phyloP scores from a whole-genome alignment of 2,113 vertebrate species.

The Tapirus terrestris region DNA sequence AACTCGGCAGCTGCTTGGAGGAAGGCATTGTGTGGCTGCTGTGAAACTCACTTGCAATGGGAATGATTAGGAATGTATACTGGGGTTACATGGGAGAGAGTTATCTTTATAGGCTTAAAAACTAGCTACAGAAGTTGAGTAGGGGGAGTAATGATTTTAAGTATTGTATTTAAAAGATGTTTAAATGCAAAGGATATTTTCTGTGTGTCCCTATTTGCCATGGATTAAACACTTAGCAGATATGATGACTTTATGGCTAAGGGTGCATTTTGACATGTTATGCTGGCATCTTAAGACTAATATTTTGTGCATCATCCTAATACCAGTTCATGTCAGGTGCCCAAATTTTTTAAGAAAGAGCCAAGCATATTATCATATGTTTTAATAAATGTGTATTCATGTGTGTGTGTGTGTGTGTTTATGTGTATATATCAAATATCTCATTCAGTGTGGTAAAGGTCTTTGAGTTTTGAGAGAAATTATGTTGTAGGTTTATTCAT shows the following conservation, averaged over 20 bases:
- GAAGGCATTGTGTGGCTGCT: neutral
- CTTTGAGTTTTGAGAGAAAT: slow-evolving; percentile 1
- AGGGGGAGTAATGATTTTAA: neutral
- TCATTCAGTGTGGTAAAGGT: neutral
- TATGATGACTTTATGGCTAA: neutral
- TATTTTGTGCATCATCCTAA: neutral
- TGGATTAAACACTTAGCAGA: neutral
- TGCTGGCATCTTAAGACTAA: neutral
- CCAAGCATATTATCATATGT: neutral
- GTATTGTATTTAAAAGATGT: neutral
- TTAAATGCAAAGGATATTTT: neutral
- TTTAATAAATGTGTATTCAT: neutral
- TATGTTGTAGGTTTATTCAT: neutral
- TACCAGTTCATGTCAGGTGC: neutral
- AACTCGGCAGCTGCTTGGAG: neutral
- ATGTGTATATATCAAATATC: neutral
- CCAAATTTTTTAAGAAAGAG: neutral
- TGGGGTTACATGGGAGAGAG: neutral
- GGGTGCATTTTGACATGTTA: neutral
- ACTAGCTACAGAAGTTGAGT: neutral
- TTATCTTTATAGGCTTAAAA: neutral
- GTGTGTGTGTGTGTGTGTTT: neutral
- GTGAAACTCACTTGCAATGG: neutral
- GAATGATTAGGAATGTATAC: neutral
- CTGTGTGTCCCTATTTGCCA: neutral